Evolutionary conservation across 2,797 vertebrate genomes (phyloP), one percentile per base, ranked within the genome.

Genomic region (Champsocephalus gunnari): DNA sequence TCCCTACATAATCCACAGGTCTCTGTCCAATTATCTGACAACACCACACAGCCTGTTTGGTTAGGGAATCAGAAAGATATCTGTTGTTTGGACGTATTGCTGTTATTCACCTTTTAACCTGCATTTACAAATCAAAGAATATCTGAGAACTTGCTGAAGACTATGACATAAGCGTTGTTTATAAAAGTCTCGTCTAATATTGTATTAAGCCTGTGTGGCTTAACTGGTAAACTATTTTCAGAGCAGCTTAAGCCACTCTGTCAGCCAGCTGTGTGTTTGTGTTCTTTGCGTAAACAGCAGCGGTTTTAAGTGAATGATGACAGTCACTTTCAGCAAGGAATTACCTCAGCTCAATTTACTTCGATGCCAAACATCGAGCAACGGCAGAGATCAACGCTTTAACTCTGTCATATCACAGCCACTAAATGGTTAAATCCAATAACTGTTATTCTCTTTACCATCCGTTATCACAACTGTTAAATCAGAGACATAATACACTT

Each of bases 291-390:
- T 75, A 80, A 86, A 90, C 82, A 84, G 60, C 55, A 47, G 67
- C 38, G 71, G 75, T 65, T 80, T 72, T 59, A 81, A 87, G 87
- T 81, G 82, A 90, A 85, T n/a, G 79, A 82, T 87, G 85, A 90
- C 88, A 92, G 84, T 88, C 75, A 88, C 78, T 86, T 85, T 91
- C 86, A 88, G 66, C 72, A 1, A 49, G 67, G 83, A 81, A 75
- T 90, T 82, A 86, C 21, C 69, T 70, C 77, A 3, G 67, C 51
- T 71, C 56, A 86, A 81, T 77, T 21, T 43, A 32, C 47, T 74
- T 60, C 68, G 65, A 53, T 17, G n/a, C n/a, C 54, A 70, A 28
- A 69, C 66, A 17, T 34, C 24, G 12, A 65, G 86, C 77, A 51
- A 65, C 67, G 34, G 73, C 61, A 0, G 50, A 14, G 73, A 84